Percentiles rank a stretch among this genome's conserved stretches.
Conservation (phyloP, 2,888 invertebrate genomes). For the Ectemnius continuus region DNA sequence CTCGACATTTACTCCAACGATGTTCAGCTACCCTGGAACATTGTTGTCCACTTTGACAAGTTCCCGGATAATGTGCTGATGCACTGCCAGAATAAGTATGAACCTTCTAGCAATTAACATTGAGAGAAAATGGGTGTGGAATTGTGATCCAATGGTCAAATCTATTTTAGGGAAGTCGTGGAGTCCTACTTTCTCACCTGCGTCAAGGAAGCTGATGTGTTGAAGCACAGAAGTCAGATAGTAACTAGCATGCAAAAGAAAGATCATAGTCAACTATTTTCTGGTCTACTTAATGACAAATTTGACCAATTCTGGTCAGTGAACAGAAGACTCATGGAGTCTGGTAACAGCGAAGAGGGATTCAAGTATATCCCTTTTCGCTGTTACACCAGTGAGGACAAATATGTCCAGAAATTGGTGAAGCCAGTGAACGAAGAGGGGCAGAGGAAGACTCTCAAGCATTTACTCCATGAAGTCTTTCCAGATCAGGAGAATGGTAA, state of each 20-base stretch:
- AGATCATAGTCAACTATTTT: constrained; percentile 97
- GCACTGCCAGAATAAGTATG: constrained; percentile 90
- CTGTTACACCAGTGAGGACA: constrained; percentile 85
- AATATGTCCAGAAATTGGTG: constrained; percentile 87
- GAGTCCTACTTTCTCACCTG: constrained; percentile 97
- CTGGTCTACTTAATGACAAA: constrained; percentile 95
- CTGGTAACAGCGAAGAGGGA: constrained; percentile 86
- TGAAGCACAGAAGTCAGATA: constrained; percentile 95
- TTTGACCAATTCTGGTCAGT: constrained; percentile 99
- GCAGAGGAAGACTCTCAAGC: constrained; percentile 84
- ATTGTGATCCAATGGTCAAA: neutral
- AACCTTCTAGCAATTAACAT: constrained; percentile 3
- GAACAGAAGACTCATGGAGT: constrained; percentile 96
- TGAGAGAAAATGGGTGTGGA: neutral
- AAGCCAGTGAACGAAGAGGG: constrained; percentile 88
- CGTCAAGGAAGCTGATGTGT: constrained; percentile 98
- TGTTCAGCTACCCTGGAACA: constrained; percentile 91
- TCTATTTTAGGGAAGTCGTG: constrained; percentile 87
- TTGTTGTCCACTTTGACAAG: constrained; percentile 96
- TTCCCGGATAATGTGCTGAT: constrained; percentile 95
- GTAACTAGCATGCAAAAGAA: constrained; percentile 96
- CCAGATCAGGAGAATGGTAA: constrained; percentile 80
- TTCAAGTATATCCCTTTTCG: constrained; percentile 95
- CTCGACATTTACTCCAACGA: constrained; percentile 89
- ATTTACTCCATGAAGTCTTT: constrained; percentile 85